Evolutionary conservation across 2,888 invertebrate species (phyloP).

Genomic region (Acrocyrtus sp.): DNA sequence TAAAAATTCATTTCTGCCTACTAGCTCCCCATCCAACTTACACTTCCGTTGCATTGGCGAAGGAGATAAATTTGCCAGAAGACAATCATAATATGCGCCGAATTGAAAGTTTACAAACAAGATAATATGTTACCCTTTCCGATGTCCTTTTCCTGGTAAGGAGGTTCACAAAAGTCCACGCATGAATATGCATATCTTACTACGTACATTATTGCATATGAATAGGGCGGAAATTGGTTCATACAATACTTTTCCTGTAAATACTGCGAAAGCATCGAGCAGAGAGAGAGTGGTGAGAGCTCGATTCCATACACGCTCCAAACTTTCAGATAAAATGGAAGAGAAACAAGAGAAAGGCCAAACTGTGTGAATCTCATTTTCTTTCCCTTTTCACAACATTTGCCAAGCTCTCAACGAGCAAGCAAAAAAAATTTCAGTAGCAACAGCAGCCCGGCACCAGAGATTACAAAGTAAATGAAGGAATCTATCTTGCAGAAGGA

Average conservation of each 20-base stretch:
- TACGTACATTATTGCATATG: background rate
- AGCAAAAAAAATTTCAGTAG: constrained; percentile 4
- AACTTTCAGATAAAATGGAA: constrained; percentile 19
- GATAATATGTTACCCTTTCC: too few relatives aligned
- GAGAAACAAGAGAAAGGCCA: constrained; percentile 28
- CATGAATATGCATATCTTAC: constrained; percentile 3
- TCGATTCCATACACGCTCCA: background rate
- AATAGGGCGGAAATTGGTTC: too few relatives aligned
- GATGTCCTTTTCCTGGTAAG: too few relatives aligned
- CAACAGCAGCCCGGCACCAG: too few relatives aligned
- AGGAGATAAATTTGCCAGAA: too few relatives aligned
- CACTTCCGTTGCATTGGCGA: too few relatives aligned
- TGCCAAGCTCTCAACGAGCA: constrained; percentile 10
- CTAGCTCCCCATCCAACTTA: too few relatives aligned
- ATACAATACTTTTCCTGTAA: background rate
- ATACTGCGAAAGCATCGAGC: background rate
- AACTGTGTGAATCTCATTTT: constrained; percentile 43
- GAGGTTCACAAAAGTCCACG: background rate
- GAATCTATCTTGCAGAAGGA: too few relatives aligned
- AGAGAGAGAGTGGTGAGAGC: too few relatives aligned
- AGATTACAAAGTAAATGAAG: constrained; percentile 20
- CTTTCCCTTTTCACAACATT: constrained; percentile 24
- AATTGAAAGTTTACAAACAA: constrained; percentile 15
- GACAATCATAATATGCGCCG: background rate
- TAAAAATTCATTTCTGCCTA: too few relatives aligned